Evolutionary conservation across 2,797 vertebrate species (phyloP).

Genomic region (Limnodromus scolopaceus): DNA sequence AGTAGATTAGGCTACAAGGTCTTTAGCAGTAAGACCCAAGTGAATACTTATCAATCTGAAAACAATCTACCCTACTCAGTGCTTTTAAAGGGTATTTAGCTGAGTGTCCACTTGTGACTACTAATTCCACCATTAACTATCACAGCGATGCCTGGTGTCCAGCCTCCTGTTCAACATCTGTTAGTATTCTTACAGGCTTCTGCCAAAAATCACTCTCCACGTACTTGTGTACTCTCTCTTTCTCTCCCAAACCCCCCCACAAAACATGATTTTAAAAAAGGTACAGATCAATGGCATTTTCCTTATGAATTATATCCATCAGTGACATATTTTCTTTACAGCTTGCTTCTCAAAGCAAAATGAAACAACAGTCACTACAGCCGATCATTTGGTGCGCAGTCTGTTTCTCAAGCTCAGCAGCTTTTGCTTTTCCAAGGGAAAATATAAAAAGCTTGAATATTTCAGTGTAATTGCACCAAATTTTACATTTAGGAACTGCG

Average conservation of each 20-base stretch:
- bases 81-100: constrained; percentile 6
- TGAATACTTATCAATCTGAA: neutral
- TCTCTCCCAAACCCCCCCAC: neutral
- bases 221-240: neutral
- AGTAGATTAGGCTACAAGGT: neutral
- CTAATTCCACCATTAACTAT: neutral
- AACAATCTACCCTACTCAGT: neutral
- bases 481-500: neutral
- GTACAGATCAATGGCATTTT: neutral
- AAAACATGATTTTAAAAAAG: neutral
- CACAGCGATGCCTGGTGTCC: neutral
- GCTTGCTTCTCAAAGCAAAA: neutral
- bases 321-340: neutral
- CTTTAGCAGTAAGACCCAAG: neutral
- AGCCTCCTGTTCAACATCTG: neutral
- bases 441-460: neutral
- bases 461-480: neutral
- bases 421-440: neutral
- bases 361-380: neutral
- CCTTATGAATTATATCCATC: neutral
- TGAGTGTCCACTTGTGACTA: neutral
- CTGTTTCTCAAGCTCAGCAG: neutral
- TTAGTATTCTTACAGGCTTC: neutral
- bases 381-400: neutral
- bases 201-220: neutral